These are phyloP conservation scores for Physella acuta DNA, from an alignment of 1,140 invertebrate species.

Conservation along the genomic window DNA sequence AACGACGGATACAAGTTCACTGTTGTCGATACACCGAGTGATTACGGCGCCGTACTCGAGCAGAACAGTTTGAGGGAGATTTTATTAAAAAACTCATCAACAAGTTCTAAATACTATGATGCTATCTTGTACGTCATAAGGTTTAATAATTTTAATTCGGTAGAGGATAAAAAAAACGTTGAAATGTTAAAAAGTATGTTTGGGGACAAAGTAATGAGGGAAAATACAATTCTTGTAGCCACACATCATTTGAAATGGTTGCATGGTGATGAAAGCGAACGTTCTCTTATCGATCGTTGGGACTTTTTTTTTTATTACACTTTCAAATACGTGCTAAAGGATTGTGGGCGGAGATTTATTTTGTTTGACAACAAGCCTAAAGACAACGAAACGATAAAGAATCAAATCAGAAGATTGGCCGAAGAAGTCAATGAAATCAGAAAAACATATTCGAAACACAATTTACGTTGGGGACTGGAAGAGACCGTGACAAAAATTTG, in stretches of 20 bases:
- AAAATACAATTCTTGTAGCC: background rate
- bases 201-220: conserved; percentile 4
- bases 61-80: background rate
- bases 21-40: background rate
- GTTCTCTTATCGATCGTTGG: background rate
- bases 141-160: background rate
- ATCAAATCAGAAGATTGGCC: background rate
- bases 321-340: background rate
- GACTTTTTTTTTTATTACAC: background rate
- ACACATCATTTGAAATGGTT: conserved; percentile 6
- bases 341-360: background rate
- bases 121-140: background rate
- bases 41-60: background rate
- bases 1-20: background rate
- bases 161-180: background rate
- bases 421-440: background rate
- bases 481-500: too few species aligned
- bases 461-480: too few species aligned
- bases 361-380: conserved; percentile 10
- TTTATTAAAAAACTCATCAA: too few species aligned
- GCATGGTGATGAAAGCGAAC: background rate
- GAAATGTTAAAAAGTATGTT: background rate
- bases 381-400: background rate
- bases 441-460: too few species aligned
- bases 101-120: background rate